Conservation (phyloP, 1,140 invertebrate genomes). For the Calliopsis andreniformis region DNA sequence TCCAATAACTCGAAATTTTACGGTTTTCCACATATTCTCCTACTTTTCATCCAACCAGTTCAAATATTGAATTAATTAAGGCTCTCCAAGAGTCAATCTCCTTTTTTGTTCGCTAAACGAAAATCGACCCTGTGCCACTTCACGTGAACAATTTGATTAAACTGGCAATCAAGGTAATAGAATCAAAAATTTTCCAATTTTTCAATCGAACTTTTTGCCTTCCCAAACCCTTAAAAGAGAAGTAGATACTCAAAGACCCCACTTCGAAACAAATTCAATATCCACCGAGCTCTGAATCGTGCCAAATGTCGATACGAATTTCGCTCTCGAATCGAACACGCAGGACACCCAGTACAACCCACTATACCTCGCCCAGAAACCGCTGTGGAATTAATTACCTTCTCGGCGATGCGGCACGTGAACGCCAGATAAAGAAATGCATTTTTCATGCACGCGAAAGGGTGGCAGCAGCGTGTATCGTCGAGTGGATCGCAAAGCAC, state of each 20-base stretch:
- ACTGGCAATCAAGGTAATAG: constrained; percentile 49
- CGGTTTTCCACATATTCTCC: too few relatives aligned
- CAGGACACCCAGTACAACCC: neutral
- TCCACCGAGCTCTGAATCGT: neutral
- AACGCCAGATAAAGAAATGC: constrained; percentile 22
- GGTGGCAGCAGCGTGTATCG: constrained; percentile 32
- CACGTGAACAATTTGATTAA: constrained; percentile 32
- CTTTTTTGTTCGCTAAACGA: constrained; percentile 41
- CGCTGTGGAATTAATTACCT: constrained; percentile 9
- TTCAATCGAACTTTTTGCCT: too few relatives aligned
- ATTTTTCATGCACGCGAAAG: constrained; percentile 19
- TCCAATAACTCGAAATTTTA: too few relatives aligned
- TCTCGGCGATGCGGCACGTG: constrained; percentile 10
- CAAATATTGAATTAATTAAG: constrained; percentile 44
- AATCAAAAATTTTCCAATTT: constrained; percentile 52
- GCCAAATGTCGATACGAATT: neutral
- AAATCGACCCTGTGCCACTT: constrained; percentile 8
- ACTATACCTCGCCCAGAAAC: neutral
- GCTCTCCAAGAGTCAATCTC: constrained; percentile 4
- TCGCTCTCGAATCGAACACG: neutral
- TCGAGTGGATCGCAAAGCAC: constrained; percentile 38
- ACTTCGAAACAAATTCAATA: too few relatives aligned
- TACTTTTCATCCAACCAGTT: too few relatives aligned
- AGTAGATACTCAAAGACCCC: too few relatives aligned
- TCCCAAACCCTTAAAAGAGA: too few relatives aligned